Evolutionary conservation across 2,797 vertebrate genomes (phyloP).

Genomic region (Arrhamphus sclerolepis): DNA sequence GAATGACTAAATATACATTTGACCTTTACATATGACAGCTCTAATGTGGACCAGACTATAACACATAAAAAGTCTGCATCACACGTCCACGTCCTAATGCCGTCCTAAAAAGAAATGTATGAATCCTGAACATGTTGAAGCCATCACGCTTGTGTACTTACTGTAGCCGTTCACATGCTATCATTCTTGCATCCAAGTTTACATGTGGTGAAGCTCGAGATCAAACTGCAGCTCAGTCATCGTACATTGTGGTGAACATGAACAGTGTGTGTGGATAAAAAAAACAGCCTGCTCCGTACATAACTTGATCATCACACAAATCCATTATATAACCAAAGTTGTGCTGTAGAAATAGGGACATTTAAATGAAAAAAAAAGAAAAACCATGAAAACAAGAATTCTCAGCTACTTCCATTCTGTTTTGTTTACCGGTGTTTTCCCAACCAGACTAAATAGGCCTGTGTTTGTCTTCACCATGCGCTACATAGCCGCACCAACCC

Average conservation of each 20-base stretch:
- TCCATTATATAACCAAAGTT: slow-evolving; percentile 32
- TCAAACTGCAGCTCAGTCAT: slow-evolving; percentile 48
- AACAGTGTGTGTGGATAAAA: slow-evolving; percentile 28
- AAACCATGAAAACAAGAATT: slow-evolving; percentile 57
- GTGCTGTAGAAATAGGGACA: slow-evolving; percentile 48
- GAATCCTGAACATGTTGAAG: slow-evolving; percentile 29
- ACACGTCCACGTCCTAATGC: slow-evolving; percentile 1
- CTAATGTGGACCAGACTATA: slow-evolving; percentile 8
- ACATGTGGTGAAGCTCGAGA: slow-evolving; percentile 38
- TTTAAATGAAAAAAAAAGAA: slow-evolving; percentile 42
- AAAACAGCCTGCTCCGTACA: slow-evolving; percentile 22
- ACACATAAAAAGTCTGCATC: background rate
- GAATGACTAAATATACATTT: slow-evolving; percentile 5
- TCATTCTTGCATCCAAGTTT: slow-evolving; percentile 25
- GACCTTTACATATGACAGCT: background rate
- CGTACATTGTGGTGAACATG: slow-evolving; percentile 31
- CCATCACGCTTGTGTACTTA: slow-evolving; percentile 12
- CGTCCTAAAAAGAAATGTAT: slow-evolving; percentile 5
- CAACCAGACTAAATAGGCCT: slow-evolving; percentile 76
- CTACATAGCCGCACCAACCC: slow-evolving; percentile 69
- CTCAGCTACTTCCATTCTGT: slow-evolving; percentile 74
- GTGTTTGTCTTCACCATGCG: slow-evolving; percentile 78
- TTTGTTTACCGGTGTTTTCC: slow-evolving; percentile 74
- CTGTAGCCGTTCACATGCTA: slow-evolving; percentile 25
- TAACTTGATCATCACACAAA: slow-evolving; percentile 39